phyloP scores from a whole-genome alignment of 2,797 vertebrate genomes.

The Streptopelia turtur region DNA sequence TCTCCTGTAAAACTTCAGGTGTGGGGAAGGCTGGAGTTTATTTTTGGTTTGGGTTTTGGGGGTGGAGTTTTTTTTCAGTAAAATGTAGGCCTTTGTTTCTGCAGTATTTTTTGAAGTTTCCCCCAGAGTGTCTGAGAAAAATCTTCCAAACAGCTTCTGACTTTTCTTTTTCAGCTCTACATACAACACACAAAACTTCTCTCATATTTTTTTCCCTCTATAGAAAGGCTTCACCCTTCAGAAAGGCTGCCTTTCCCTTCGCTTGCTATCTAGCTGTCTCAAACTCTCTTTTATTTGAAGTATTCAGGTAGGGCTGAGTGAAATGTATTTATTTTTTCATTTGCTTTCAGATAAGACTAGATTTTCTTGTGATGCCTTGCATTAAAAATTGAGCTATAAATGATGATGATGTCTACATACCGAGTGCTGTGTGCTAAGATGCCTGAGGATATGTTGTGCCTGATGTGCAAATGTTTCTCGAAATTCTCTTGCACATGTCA shows the following conservation, averaged over 20 bases:
- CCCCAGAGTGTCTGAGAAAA: slow-evolving; percentile 9
- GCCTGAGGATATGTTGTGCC: background rate
- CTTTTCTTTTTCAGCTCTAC: background rate
- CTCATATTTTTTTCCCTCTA: background rate
- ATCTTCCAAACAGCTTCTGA: background rate
- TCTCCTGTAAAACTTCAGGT: slow-evolving; percentile 7
- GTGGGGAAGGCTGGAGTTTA: background rate
- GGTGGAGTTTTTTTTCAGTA: background rate
- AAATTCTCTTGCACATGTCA: background rate
- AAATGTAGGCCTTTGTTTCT: background rate
- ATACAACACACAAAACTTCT: background rate
- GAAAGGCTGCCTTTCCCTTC: slow-evolving; percentile 5
- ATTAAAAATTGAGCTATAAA: slow-evolving; percentile 8
- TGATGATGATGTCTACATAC: background rate
- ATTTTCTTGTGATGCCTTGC: background rate
- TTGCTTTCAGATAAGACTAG: background rate
- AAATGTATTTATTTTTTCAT: background rate
- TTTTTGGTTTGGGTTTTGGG: background rate
- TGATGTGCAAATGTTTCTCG: background rate
- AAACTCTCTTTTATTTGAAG: background rate
- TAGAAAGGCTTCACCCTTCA: background rate
- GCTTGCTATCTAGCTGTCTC: background rate
- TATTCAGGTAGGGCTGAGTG: background rate
- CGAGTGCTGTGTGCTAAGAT: background rate
- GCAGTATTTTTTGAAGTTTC: background rate